Base-by-base conservation (phyloP, 37 sponge, comb jelly and placozoan species). In the Axinella damicornis region DNA sequence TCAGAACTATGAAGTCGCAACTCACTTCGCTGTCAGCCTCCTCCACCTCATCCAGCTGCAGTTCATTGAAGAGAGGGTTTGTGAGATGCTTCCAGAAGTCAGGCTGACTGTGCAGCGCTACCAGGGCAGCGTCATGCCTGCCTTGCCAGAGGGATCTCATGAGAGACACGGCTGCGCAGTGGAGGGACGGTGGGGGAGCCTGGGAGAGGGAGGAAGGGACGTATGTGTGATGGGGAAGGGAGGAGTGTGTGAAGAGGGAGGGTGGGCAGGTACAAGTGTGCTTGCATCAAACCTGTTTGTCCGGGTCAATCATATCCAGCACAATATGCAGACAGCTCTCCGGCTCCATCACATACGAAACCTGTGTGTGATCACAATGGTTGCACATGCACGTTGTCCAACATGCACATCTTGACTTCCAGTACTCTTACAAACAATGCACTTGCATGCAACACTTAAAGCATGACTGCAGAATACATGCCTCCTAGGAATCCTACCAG, bases 281-380 rank as follows among this genome's bases (percentile, higher is more conserved):
- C 2, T n/a, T n/a, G 6, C 15, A 21, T 36, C 22, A 30, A 62
- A 35, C 92, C 58, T 78, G 73, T 31, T 86, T 69, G 20, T 69
- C 31, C 27, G 89, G 39, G 19, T 60, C 72, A 5, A 92, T 61
- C 66, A 88, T 55, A 1, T 81, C 82, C 69, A 93, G 54, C 22
- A 93, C 69, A 37, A 82, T 53, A 61, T 78, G 58, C 21, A 93
- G 69, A 76, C 89, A 88, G 66, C 93, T 88, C 54, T 77, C 78
- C 1, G 11, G 46, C 24, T 72, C 81, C 46, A 87, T 27, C 13
- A 56, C 34, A 58, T 87, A 87, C 34, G 18, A 33, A 34, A 35
- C 52, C 66, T 79, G 34, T 11, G 17, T 14, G 27, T 39, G 11
- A 57, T 18, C 28, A 21, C 46, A 46, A 46, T 46, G 46, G 9